Percentiles rank a stretch among this genome's conserved stretches.
Evolutionary conservation across 53 echinoderm and acorn worm genomes (phyloP).

Genomic region (Zoroaster sp.): DNA sequence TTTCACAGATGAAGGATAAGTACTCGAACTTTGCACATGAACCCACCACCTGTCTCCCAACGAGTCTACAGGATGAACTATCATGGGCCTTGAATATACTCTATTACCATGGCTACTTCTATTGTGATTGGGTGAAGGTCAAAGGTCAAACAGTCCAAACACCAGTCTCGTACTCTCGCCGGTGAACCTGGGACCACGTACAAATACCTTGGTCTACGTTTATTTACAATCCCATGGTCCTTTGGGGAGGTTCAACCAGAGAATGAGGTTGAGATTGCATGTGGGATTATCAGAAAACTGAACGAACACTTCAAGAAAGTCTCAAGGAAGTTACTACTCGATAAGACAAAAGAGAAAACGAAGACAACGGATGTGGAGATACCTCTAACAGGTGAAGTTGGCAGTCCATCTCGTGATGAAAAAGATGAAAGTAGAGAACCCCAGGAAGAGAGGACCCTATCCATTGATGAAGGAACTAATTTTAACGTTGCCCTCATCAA

Average conservation of each 20-base stretch:
- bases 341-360: neutral
- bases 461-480: slow-evolving; percentile 57
- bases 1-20: slow-evolving; percentile 56
- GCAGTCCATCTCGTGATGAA: neutral
- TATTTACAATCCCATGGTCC: slow-evolving; percentile 73
- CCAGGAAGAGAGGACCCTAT: neutral
- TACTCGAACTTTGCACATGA: slow-evolving; percentile 65
- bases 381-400: neutral
- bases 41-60: slow-evolving; percentile 7
- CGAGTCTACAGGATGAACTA: slow-evolving; percentile 29
- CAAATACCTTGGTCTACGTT: slow-evolving; percentile 62
- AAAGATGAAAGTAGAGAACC: neutral
- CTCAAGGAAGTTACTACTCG: slow-evolving; percentile 21
- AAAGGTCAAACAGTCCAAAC: slow-evolving; percentile 58
- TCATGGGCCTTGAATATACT: slow-evolving; percentile 63
- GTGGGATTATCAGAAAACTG: slow-evolving; percentile 46
- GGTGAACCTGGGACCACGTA: slow-evolving; percentile 68
- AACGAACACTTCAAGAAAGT: slow-evolving; percentile 41
- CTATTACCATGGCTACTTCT: slow-evolving; percentile 56
- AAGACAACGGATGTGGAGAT: neutral
- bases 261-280: slow-evolving; percentile 63
- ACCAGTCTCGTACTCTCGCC: slow-evolving; percentile 56
- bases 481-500: slow-evolving; percentile 69
- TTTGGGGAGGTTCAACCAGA: slow-evolving; percentile 32
- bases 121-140: slow-evolving; percentile 65